These are phyloP conservation scores for Ditylenchus dipsaci DNA, from an alignment of 1,140 invertebrate species.

Conservation along the genomic window DNA sequence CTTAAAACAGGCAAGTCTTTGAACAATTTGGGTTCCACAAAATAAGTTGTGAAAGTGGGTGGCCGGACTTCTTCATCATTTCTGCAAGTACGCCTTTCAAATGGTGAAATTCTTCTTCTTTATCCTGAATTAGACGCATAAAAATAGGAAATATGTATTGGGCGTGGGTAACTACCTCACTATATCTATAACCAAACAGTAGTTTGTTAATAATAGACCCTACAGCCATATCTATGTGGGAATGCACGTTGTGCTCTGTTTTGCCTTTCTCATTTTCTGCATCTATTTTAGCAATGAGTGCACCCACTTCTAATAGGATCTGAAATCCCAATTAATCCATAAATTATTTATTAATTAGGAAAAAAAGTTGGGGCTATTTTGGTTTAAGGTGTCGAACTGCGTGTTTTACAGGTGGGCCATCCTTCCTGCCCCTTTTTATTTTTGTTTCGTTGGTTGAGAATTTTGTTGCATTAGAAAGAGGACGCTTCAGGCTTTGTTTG, in stretches of 20 bases:
- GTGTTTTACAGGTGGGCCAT: too few relatives aligned
- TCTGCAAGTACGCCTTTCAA: neutral
- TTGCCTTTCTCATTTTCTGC: constrained; percentile 10
- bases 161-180: constrained; percentile 8
- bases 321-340: too few relatives aligned
- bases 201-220: constrained; percentile 37
- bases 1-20: neutral
- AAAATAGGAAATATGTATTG: neutral
- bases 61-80: neutral
- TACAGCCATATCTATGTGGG: constrained; percentile 23
- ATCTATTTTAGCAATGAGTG: constrained; percentile 11
- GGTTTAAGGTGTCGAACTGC: too few relatives aligned
- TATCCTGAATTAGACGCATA: neutral
- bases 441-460: too few relatives aligned
- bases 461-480: too few relatives aligned
- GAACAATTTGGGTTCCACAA: neutral
- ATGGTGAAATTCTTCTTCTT: neutral
- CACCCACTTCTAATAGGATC: constrained; percentile 10
- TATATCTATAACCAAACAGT: constrained; percentile 36
- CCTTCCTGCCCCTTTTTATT: too few relatives aligned
- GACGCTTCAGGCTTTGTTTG: too few relatives aligned
- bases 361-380: too few relatives aligned
- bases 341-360: too few relatives aligned
- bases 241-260: neutral
- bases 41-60: neutral